Evolutionary conservation across 2,888 invertebrate species (phyloP), one percentile per base, ranked within the genome.

Genomic region (Drosophila vallismaia): DNA sequence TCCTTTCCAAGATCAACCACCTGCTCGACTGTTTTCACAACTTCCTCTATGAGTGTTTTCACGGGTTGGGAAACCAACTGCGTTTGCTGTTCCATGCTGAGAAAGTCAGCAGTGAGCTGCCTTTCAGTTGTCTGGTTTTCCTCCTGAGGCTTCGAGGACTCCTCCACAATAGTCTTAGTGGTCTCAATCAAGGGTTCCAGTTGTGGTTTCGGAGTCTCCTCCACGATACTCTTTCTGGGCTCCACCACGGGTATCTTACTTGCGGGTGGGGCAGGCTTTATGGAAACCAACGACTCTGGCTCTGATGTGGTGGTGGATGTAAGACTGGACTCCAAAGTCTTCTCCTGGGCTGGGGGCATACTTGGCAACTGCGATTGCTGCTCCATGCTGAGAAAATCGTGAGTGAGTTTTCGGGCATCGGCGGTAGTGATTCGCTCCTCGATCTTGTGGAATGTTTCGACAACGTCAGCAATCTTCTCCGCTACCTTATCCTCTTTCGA

Each of bases 341-440:
- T 60, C 14, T 81, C 76, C 3, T 64, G 2, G n/a, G 56, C 38
- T 14, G 62, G 52, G 0, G 63, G 70, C 12, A 79, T 14, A 24
- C 66, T 74, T 2, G 83, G 78, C 44, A 89, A 51, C 45, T 89
- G 89, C 5, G 67, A 74, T 69, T 88, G 75, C 57, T 89, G 86
- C 31, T 89, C 89, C 86, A 79, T 89, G 71, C 60, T 74, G 0
- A 89, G 66, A 45, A 90, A 89, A 63, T 90, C 88, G 33, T 80
- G 77, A 6, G 90, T 89, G 4, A 80, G 57, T 62, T 88, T 77
- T 28, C 56, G 74, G n/a, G 77, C 60, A 31, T 89, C 88, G 3
- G 73, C n/a, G 3, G 60, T 60, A 4, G 59, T 57, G 0, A 86
- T 75, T 29, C 63, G 26, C 49, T 74, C 54, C 14, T 87, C 88